Evolutionary conservation across 2,888 invertebrate genomes (phyloP), one percentile per base, ranked within the genome.

Genomic region (Sycophila texana): DNA sequence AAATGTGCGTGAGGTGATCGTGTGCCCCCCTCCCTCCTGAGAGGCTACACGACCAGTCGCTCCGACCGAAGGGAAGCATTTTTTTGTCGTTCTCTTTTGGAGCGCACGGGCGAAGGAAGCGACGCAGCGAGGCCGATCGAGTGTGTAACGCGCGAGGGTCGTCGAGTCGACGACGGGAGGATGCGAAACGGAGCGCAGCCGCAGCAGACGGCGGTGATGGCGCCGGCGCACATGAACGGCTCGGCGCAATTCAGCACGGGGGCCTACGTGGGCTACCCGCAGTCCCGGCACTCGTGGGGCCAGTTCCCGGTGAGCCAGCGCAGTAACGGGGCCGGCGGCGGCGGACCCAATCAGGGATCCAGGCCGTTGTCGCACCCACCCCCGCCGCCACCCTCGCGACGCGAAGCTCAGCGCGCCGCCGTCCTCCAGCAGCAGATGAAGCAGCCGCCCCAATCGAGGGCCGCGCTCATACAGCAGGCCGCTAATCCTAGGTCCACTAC

Each of bases 241-340:
- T 89, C 91, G 83, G 87, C 89, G 81, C 89, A 90, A 83, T 88
- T 88, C 91, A 39, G 39, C 10, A 92, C 84, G 91, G 92, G 88
- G 91, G 92, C 84, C 91, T 92, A 83, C 91, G 92, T 85, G 90
- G 92, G 82, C 91, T 92, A 93, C 84, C 92, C 92, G 91, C 87
- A 87, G 47, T 85, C 87, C 49, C 88, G 90, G 74, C 88, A 88
- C 80, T 86, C 89, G 79, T 93, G 93, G 84, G 92, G 86, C 89
- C 93, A 87, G 91, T 92, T 77, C 39, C 81, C 81, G 4, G 74
- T 79, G 51, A 22, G 39, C 1, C 72, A 73, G 75, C 81, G 73
- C 78, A 82, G 20, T 81, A 74, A 7, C 82, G 83, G 72, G 80
- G 82, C 26, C 67, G 83, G 63, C 82, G 84, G 70, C 81, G 14